These are phyloP conservation scores for Paralvinella palmiformis DNA, from an alignment of 1,140 invertebrate species.

Conservation along the genomic window DNA sequence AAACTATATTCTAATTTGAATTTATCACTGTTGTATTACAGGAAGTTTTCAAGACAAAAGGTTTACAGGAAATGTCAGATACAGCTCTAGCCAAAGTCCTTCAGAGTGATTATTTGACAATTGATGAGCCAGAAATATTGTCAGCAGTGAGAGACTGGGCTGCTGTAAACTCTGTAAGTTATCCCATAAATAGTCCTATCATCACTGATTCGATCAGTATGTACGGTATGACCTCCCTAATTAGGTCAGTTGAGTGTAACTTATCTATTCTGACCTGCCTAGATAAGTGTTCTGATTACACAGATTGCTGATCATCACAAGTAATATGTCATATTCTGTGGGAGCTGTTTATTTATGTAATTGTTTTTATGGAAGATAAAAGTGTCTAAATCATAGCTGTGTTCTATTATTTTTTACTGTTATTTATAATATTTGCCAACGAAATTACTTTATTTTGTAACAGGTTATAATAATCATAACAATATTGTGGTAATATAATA, in stretches of 20 bases:
- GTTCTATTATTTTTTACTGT: background rate
- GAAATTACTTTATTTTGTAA: too few species aligned
- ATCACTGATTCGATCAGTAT: background rate
- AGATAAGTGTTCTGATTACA: background rate
- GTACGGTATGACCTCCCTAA: background rate
- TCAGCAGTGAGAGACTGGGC: slow-evolving; percentile 44
- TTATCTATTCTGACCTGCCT: background rate
- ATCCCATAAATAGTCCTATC: background rate
- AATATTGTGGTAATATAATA: background rate
- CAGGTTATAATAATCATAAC: background rate
- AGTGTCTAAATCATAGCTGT: background rate
- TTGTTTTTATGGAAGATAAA: background rate
- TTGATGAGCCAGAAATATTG: slow-evolving; percentile 43
- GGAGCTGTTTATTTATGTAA: background rate
- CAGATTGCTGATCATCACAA: background rate
- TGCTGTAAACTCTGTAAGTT: slow-evolving; percentile 42
- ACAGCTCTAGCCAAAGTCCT: slow-evolving; percentile 38
- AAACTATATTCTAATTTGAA: too few species aligned
- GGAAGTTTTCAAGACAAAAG: slow-evolving; percentile 44
- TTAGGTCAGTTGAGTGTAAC: background rate
- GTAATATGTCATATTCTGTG: background rate
- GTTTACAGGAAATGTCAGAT: slow-evolving; percentile 43
- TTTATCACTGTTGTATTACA: slow-evolving; percentile 29
- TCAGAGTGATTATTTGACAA: slow-evolving; percentile 31
- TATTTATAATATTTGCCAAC: background rate